These are phyloP conservation scores for Panthera uncia DNA, from an alignment of 2,113 vertebrate species.

Conservation along the genomic window DNA sequence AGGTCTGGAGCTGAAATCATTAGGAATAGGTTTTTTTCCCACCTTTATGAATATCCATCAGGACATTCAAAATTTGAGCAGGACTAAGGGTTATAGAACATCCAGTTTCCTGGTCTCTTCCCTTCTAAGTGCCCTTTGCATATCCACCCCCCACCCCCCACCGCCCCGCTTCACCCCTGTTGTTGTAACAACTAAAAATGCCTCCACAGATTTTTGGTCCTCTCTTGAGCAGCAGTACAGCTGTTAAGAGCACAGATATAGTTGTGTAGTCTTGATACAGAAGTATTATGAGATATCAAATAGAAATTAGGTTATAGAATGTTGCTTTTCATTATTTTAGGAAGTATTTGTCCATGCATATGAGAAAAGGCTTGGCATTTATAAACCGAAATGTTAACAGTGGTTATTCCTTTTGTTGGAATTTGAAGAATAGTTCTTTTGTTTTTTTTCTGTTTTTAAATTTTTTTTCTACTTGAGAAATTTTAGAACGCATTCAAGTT, in stretches of 20 bases:
- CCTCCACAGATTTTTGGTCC: background rate
- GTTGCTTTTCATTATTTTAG: background rate
- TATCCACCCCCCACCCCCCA: too few relatives aligned
- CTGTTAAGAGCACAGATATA: background rate
- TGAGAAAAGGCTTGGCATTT: background rate
- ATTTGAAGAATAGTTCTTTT: background rate
- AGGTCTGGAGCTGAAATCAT: background rate
- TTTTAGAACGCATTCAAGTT: background rate
- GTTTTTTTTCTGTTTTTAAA: background rate
- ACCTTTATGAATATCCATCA: background rate
- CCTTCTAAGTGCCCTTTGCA: background rate
- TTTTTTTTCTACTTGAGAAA: background rate
- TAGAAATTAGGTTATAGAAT: background rate
- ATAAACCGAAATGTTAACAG: background rate
- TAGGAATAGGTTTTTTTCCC: background rate
- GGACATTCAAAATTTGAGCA: background rate
- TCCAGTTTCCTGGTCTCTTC: background rate
- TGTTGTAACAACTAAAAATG: background rate
- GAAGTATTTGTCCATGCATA: background rate
- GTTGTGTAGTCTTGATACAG: background rate
- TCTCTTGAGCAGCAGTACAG: rapidly evolving
- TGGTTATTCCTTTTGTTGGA: background rate
- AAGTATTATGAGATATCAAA: background rate
- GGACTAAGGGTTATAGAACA: background rate
- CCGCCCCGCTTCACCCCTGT: background rate